Percentiles rank a stretch among this genome's conserved stretches.
phyloP scores from a whole-genome alignment of 2,797 vertebrate genomes.

The Merluccius polli region DNA sequence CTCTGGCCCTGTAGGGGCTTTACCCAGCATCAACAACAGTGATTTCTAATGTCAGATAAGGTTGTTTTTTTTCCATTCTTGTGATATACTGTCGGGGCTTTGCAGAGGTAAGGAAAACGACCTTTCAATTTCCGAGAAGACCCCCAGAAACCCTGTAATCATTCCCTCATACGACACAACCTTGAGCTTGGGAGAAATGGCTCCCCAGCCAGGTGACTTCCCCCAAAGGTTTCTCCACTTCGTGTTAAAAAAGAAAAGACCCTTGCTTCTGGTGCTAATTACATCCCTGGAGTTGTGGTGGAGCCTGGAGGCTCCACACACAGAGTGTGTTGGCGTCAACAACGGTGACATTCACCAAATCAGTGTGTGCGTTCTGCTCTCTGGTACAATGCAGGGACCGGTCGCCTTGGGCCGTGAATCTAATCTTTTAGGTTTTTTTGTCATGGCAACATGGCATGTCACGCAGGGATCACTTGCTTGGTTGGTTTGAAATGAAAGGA shows the following conservation, averaged over 20 bases:
- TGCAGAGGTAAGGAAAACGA: background rate
- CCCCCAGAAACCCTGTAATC: background rate
- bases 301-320: background rate
- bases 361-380: no score
- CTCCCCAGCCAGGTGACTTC: background rate
- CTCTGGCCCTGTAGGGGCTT: background rate
- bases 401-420: background rate
- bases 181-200: background rate
- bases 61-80: background rate
- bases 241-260: background rate
- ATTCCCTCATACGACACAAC: background rate
- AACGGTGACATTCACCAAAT: constrained; percentile 1
- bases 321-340: background rate
- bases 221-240: background rate
- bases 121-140: background rate
- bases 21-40: background rate
- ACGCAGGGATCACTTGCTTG: background rate
- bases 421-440: background rate
- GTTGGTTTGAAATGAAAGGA: background rate
- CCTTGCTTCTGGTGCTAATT: background rate
- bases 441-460: background rate
- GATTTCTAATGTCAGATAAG: background rate
- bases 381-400: background rate
- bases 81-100: background rate
- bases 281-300: background rate